phyloP scores from a whole-genome alignment of 2,888 invertebrate genomes.

The Zhuqinia jingwanae region DNA sequence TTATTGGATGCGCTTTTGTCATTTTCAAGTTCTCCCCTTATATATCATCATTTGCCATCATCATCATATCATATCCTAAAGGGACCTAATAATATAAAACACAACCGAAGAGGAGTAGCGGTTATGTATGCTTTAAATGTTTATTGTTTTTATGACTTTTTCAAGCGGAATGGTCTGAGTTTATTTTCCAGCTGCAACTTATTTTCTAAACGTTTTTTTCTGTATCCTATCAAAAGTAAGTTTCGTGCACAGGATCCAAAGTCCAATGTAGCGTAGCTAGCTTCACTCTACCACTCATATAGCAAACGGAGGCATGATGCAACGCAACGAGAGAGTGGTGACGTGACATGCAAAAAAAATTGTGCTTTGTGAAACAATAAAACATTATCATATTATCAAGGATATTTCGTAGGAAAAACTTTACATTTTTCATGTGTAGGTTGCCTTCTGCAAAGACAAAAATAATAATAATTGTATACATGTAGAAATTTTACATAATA shows the following conservation, averaged over 20 bases:
- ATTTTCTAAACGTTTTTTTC: background rate
- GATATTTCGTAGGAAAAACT: background rate
- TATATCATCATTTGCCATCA: background rate
- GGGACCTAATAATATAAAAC: background rate
- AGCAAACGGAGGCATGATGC: background rate
- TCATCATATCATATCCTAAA: background rate
- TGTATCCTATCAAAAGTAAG: too few relatives aligned
- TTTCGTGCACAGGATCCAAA: too few relatives aligned
- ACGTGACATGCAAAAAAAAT: conserved; percentile 4
- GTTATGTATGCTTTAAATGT: conserved; percentile 12
- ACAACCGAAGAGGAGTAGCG: background rate
- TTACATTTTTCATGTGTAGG: background rate
- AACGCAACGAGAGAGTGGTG: background rate
- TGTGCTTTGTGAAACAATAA: background rate
- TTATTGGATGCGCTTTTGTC: background rate
- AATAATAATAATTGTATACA: background rate
- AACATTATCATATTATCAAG: background rate
- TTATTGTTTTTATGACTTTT: conserved; percentile 27
- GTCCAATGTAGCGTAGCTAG: too few relatives aligned
- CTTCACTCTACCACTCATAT: too few relatives aligned
- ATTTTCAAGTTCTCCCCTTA: background rate
- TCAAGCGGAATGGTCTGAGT: background rate
- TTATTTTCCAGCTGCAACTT: background rate
- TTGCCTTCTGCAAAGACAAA: background rate
- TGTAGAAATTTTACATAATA: too few relatives aligned